Conservation (phyloP, 2,888 invertebrate species). For the Timema podura region DNA sequence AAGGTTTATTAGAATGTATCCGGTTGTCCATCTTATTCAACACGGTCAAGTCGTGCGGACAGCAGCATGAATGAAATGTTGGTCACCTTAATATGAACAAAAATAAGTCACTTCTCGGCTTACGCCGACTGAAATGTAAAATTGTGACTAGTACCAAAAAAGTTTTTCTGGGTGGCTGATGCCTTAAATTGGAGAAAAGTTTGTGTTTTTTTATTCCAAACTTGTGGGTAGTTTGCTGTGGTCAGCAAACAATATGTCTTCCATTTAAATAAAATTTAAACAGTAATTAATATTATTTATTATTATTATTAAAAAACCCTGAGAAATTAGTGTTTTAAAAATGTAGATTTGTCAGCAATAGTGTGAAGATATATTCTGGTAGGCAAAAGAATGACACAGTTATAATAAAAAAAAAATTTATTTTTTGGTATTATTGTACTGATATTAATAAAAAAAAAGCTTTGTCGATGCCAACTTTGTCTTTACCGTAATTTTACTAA, state of each 20-base stretch:
- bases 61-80: too few relatives aligned
- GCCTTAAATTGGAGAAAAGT: conserved; percentile 31
- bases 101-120: too few relatives aligned
- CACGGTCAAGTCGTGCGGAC: too few relatives aligned
- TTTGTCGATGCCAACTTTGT: conserved; percentile 28
- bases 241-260: conserved; percentile 31
- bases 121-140: background rate
- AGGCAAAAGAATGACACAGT: conserved; percentile 28
- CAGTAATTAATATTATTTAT: conserved; percentile 27
- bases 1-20: too few relatives aligned
- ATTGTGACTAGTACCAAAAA: background rate
- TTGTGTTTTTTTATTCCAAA: conserved; percentile 30
- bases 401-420: conserved; percentile 31
- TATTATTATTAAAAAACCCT: conserved; percentile 23
- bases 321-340: conserved; percentile 11
- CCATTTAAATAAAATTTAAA: conserved; percentile 30
- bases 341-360: conserved; percentile 29
- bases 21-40: too few relatives aligned
- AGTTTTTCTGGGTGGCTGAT: conserved; percentile 25
- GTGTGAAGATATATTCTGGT: conserved; percentile 22
- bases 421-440: conserved; percentile 32
- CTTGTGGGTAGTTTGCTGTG: conserved; percentile 30
- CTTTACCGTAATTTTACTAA: conserved; percentile 24
- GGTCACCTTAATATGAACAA: too few relatives aligned
- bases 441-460: conserved; percentile 29